These are phyloP conservation scores for Anguilla megastoma DNA, from an alignment of 2,797 vertebrate species.

Conservation along the genomic window DNA sequence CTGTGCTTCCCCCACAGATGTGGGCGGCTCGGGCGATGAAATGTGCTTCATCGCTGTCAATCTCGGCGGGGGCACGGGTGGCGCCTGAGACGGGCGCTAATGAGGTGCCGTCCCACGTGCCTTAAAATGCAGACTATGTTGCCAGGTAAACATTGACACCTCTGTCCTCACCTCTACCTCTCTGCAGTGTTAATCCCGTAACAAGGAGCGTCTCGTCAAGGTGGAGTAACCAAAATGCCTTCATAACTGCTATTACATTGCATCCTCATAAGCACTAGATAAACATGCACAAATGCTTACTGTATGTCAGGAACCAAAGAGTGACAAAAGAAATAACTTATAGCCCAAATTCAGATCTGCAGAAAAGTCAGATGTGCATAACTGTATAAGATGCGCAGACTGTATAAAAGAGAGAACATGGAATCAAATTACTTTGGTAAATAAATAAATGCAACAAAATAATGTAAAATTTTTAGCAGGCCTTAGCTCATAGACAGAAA, in stretches of 20 bases:
- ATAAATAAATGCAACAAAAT: neutral
- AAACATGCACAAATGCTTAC: too few relatives aligned
- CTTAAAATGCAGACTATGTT: neutral
- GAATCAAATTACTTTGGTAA: neutral
- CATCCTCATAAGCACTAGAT: too few relatives aligned
- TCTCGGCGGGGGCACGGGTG: slow-evolving; percentile 19
- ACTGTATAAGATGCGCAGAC: too few relatives aligned
- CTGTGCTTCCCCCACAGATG: slow-evolving; percentile 33
- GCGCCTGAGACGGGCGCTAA: slow-evolving; percentile 18
- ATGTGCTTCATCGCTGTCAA: slow-evolving; percentile 24
- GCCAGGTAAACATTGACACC: neutral
- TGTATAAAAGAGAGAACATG: neutral
- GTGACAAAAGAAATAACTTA: neutral
- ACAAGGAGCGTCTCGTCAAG: neutral
- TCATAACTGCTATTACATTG: neutral
- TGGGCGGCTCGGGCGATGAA: slow-evolving; percentile 24
- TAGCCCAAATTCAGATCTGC: neutral
- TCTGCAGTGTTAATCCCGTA: neutral
- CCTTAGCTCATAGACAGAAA: neutral
- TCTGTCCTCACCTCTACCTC: neutral
- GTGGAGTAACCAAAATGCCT: neutral
- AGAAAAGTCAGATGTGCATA: neutral
- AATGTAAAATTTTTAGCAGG: neutral
- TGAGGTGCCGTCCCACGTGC: neutral
- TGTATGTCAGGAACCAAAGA: too few relatives aligned